These are phyloP conservation scores for Emys orbicularis DNA, from an alignment of 2,797 vertebrate species.

Conservation along the genomic window DNA sequence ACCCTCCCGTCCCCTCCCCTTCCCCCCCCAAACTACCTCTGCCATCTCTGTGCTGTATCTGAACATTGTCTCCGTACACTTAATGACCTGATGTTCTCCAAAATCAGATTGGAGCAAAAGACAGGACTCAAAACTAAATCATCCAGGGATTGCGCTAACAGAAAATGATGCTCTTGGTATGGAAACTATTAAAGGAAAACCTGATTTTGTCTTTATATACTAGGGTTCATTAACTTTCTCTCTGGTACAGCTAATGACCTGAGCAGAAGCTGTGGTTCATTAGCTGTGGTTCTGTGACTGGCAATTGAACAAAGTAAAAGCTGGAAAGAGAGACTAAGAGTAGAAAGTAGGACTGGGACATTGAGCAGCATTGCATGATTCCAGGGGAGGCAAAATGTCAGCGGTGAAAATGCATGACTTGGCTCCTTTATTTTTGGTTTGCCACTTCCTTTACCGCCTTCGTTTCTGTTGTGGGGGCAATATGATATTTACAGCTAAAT, in stretches of 20 bases:
- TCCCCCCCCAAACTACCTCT: conserved; percentile 26
- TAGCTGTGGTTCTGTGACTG: conserved; percentile 73
- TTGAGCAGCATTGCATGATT: conserved; percentile 36
- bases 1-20: neutral
- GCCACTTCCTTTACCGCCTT: conserved; percentile 22
- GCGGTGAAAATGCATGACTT: neutral
- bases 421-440: neutral
- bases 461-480: neutral
- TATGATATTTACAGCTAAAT: conserved; percentile 9
- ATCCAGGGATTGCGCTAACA: conserved; percentile 73
- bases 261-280: conserved; percentile 78
- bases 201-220: conserved; percentile 78
- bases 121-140: conserved; percentile 61
- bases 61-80: conserved; percentile 59
- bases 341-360: conserved; percentile 37
- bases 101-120: conserved; percentile 10
- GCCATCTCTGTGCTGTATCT: conserved; percentile 16
- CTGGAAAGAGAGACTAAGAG: conserved; percentile 41
- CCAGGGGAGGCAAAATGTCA: conserved; percentile 13
- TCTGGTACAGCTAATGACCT: conserved; percentile 79
- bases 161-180: conserved; percentile 76
- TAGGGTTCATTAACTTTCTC: conserved; percentile 80
- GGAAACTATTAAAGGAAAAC: conserved; percentile 79
- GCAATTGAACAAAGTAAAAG: conserved; percentile 67
- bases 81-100: conserved; percentile 75